Evolutionary conservation across 2,888 invertebrate species (phyloP).

Genomic region (Drosophila helvetica): DNA sequence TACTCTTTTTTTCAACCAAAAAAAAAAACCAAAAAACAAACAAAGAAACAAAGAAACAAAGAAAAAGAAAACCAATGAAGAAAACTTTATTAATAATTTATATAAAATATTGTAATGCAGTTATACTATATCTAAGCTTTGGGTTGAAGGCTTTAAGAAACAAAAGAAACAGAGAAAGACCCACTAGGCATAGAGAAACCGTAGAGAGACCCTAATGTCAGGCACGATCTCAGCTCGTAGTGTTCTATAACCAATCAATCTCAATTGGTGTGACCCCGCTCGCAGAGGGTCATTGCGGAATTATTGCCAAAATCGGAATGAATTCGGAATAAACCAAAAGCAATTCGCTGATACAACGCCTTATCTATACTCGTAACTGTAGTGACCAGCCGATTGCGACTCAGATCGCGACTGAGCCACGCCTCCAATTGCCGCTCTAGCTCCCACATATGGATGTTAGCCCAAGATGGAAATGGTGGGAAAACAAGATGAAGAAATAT

Average conservation of each 20-base stretch:
- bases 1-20: conserved; percentile 74
- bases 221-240: conserved; percentile 42
- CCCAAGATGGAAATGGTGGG: conserved; percentile 28
- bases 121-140: conserved; percentile 55
- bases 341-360: conserved; percentile 60
- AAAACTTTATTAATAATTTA: conserved; percentile 63
- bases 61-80: conserved; percentile 27
- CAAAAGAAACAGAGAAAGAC: conserved; percentile 7
- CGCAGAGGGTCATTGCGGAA: conserved; percentile 41
- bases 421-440: conserved; percentile 61
- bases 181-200: conserved; percentile 12
- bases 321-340: conserved; percentile 28
- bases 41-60: conserved; percentile 11
- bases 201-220: conserved; percentile 23
- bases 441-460: conserved; percentile 45
- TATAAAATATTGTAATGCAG: conserved; percentile 64
- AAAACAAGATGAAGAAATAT: conserved; percentile 46
- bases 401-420: conserved; percentile 40
- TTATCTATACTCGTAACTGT: conserved; percentile 50
- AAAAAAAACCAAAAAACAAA: conserved; percentile 40
- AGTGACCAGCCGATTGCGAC: conserved; percentile 44
- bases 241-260: conserved; percentile 30
- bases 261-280: conserved; percentile 18
- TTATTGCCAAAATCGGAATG: conserved; percentile 60
- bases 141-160: conserved; percentile 51